Percentiles rank a stretch among this genome's conserved stretches.
phyloP scores from a whole-genome alignment of 1,140 invertebrate species.

The Limonius californicus region DNA sequence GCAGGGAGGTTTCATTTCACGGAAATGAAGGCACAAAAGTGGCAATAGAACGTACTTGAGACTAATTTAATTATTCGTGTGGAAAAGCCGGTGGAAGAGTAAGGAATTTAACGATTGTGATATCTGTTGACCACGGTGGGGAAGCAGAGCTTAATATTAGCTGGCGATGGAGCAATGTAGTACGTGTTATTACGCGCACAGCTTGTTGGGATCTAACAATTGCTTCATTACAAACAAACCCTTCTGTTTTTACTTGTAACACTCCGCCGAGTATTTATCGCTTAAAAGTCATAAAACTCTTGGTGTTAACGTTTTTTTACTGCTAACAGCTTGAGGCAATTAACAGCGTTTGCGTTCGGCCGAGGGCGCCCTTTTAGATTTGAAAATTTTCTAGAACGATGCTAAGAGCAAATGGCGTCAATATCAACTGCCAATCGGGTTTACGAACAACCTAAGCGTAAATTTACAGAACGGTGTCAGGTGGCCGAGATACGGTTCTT shows the following conservation, averaged over 20 bases:
- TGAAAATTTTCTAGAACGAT: not conserved
- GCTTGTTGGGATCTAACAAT: conserved; percentile 9
- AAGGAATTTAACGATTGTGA: not conserved
- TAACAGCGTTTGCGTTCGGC: not conserved
- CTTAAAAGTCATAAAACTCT: conserved; percentile 4
- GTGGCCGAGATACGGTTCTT: conserved; percentile 19
- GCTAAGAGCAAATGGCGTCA: conserved; percentile 11
- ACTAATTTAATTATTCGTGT: not conserved
- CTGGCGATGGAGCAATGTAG: conserved; percentile 1
- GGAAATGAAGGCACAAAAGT: too few species aligned
- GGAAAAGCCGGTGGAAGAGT: not conserved
- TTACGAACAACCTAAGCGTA: conserved; percentile 23
- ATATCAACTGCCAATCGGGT: conserved; percentile 24
- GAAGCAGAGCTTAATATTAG: not conserved
- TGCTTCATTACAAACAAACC: conserved; percentile 12
- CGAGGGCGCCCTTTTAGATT: too few species aligned
- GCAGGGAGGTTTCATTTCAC: too few species aligned
- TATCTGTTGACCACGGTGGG: not conserved
- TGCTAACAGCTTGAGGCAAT: conserved; percentile 3
- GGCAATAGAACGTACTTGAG: too few species aligned
- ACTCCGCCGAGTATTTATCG: not conserved
- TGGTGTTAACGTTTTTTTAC: not conserved
- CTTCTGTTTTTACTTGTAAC: conserved; percentile 7
- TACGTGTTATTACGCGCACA: not conserved
- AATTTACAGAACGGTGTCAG: conserved; percentile 24